Percentiles rank a stretch among this genome's conserved stretches.
Conservation (phyloP, 1,140 invertebrate species). For the Panulirus ornatus region DNA sequence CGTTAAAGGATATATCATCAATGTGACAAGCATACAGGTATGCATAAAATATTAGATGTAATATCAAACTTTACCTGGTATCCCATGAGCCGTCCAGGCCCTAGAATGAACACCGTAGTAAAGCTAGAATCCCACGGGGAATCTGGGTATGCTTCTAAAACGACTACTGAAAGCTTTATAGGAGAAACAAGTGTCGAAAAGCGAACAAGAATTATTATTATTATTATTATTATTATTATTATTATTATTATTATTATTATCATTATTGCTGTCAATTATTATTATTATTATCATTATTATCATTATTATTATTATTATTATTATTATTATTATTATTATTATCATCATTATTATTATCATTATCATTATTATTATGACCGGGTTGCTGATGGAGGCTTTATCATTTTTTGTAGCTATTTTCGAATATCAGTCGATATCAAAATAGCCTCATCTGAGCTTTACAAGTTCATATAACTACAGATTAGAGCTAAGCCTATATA, state of each 20-base stretch:
- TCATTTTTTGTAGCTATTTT: neutral
- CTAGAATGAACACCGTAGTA: too few relatives aligned
- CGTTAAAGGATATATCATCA: too few relatives aligned
- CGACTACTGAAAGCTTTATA: neutral
- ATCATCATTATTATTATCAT: constrained; percentile 2
- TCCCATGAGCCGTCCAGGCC: too few relatives aligned
- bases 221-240: neutral
- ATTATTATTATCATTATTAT: neutral
- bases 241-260: neutral
- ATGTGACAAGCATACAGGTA: too few relatives aligned
- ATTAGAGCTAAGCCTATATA: neutral
- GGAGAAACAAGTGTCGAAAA: neutral
- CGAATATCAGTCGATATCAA: neutral
- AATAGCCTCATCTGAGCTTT: neutral
- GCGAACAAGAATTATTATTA: neutral
- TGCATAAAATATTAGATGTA: too few relatives aligned
- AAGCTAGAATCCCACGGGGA: too few relatives aligned
- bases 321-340: constrained; percentile 16
- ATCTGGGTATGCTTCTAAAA: neutral
- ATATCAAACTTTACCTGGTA: too few relatives aligned
- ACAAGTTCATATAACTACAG: neutral
- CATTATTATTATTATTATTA: constrained; percentile 14
- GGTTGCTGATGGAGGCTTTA: neutral
- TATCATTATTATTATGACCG: neutral
- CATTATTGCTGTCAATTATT: neutral